Conservation (phyloP, 2,113 vertebrate genomes). For the Pluvialis apricaria region DNA sequence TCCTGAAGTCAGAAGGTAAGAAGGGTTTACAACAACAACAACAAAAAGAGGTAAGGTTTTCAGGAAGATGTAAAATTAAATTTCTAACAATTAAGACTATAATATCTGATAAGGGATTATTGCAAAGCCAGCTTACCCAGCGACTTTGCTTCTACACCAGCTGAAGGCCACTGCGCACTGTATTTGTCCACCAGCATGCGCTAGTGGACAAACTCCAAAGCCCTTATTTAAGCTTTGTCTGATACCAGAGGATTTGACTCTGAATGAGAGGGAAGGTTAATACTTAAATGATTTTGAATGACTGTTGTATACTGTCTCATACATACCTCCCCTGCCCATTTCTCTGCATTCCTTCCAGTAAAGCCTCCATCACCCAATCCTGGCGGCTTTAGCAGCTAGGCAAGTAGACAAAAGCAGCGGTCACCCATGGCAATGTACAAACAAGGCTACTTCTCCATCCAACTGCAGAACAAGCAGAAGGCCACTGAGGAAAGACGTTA, state of each 20-base stretch:
- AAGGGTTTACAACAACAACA: background rate
- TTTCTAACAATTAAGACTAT: background rate
- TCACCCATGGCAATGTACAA: background rate
- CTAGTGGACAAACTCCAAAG: background rate
- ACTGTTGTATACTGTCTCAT: background rate
- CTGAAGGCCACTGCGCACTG: background rate
- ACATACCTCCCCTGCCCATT: slow-evolving; percentile 67
- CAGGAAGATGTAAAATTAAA: background rate
- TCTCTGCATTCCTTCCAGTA: slow-evolving; percentile 75
- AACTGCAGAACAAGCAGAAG: slow-evolving; percentile 12
- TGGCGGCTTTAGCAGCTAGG: slow-evolving; percentile 1
- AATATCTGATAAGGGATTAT: background rate
- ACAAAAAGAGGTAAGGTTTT: background rate
- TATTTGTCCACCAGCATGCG: background rate
- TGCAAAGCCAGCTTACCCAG: background rate
- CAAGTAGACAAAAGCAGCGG: background rate
- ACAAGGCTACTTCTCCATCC: background rate
- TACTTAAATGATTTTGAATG: background rate
- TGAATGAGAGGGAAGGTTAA: background rate
- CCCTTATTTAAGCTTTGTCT: background rate
- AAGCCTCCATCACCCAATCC: slow-evolving; percentile 71
- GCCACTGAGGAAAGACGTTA: background rate
- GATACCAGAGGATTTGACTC: background rate
- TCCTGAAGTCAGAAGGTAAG: background rate
- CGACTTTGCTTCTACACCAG: background rate